Evolutionary conservation across 2,113 vertebrate species (phyloP), one percentile per base, ranked within the genome.

Genomic region (Stigmatopora nigra): DNA sequence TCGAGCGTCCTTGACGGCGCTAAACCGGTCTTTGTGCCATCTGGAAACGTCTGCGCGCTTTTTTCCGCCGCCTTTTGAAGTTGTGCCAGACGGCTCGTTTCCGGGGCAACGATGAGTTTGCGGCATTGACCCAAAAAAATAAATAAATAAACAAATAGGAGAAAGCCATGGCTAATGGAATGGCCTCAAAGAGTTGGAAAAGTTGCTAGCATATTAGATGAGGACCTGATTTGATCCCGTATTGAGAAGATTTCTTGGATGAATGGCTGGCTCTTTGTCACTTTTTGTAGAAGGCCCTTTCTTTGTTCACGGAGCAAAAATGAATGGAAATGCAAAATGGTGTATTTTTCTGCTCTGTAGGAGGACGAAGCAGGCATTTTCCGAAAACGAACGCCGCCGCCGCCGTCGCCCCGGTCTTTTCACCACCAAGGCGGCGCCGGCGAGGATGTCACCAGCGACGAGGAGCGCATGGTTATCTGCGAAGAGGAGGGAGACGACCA

Each of bases 391-490:
- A 75, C 64, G 0, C 80, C 60, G 44, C 49, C 87, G 1, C 85
- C 80, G 62, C 74, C 64, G 0, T 80, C 60, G 44, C 49, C 87
- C 1, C 85, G 81, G 62, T 75, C 73, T 5, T 82, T 90, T 25
- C 88, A 87, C 44, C 88, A 87, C 38, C 90, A 91, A 56, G 89
- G 90, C 3, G 80, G 89, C 0, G 91, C 61, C 76, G 93, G 93
- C 4, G 93, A 94, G 79, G 93, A 95, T 81, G 93, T 94, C 92
- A 94, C 92, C 70, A 95, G 93, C 31, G 93, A 95, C 0, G 93
- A 95, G 69, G 93, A 95, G 68, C 90, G 93, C 53, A 95, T 95
- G 93, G 93, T 95, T 69, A 95, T 95, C 86, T 94, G 93, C 57
- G 93, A 95, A 75, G 93, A 94, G 64, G 93, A 95, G 69, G 93